Evolutionary conservation across 2,888 invertebrate species (phyloP), one percentile per base, ranked within the genome.

Genomic region (Salpingus planirostris): DNA sequence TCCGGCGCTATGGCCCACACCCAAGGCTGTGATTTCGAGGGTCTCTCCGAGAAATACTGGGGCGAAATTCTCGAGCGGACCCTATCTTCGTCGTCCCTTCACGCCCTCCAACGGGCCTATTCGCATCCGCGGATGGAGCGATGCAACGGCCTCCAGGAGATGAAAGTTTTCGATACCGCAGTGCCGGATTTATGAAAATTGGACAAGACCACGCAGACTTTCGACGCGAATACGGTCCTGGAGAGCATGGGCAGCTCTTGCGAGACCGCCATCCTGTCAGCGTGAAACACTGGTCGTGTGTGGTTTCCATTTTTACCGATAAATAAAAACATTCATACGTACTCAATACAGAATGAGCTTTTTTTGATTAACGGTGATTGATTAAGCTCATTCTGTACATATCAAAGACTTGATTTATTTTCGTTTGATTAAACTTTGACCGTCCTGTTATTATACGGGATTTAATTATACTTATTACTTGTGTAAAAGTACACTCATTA

Each of bases 31-130:
- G 54, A 73, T 62, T 37, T 71, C 53, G 50, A 74, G 59, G 25
- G 70, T 64, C 55, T 74, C 60, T 58, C 74, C 61, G 62, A 74
- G 64, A 43, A 72, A 56, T 40, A 75, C 64, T 75, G 75, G 69
- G 57, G 64, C 3, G 84, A 84, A 66, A 84, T 84, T 50, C 65
- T 85, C 44, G 84, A 85, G 59, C 69, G 84, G 4, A 83, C 84
- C 1, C 76, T 84, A 5, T 83, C 83, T 24, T 80, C 82, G 1
- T 78, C 73, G 34, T 84, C 83, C 27, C 67, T 85, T 24, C 83
- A 83, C 52, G 80, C 80, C 15, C 50, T 64, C 3, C 62, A 62
- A 29, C 42, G 58, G 21, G 54, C 59, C 2, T 60, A 56, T 36
- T 53, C 55, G 15, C 51, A 50, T 11, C 45, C 56, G 5, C 42